Evolutionary conservation across 2,113 vertebrate species (phyloP).

Genomic region (Climacteris rufus): DNA sequence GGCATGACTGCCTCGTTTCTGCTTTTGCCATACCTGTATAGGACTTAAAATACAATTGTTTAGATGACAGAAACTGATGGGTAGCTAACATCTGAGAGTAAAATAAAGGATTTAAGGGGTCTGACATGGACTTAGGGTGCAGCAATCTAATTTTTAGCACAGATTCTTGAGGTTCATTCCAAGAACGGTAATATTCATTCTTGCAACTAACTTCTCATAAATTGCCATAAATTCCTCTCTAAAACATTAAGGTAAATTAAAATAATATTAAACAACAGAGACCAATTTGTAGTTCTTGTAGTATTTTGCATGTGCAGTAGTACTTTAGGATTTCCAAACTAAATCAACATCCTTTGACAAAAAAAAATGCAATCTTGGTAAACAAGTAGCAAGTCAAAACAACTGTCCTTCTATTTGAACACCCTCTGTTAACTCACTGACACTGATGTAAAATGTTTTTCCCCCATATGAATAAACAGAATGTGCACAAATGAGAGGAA

Average conservation of each 20-base stretch:
- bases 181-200: not conserved
- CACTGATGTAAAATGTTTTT: not conserved
- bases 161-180: not conserved
- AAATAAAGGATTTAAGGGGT: not conserved
- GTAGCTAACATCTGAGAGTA: not conserved
- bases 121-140: not conserved
- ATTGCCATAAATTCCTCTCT: not conserved
- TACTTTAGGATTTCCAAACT: not conserved
- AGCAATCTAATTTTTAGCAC: not conserved
- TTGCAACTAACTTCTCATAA: not conserved
- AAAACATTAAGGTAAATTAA: not conserved
- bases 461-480: not conserved
- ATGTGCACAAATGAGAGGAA: not conserved
- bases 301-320: not conserved
- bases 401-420: not conserved
- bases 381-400: not conserved
- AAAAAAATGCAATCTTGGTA: not conserved
- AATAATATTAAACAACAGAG: not conserved
- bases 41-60: not conserved
- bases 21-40: not conserved
- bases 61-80: not conserved
- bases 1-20: not conserved
- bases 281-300: not conserved
- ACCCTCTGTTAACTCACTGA: not conserved
- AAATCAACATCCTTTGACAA: not conserved